A percentile compares a stretch with the other conserved stretches of the same genome.
phyloP scores from a whole-genome alignment of 2,113 vertebrate genomes.

The Phalacrocorax aristotelis region DNA sequence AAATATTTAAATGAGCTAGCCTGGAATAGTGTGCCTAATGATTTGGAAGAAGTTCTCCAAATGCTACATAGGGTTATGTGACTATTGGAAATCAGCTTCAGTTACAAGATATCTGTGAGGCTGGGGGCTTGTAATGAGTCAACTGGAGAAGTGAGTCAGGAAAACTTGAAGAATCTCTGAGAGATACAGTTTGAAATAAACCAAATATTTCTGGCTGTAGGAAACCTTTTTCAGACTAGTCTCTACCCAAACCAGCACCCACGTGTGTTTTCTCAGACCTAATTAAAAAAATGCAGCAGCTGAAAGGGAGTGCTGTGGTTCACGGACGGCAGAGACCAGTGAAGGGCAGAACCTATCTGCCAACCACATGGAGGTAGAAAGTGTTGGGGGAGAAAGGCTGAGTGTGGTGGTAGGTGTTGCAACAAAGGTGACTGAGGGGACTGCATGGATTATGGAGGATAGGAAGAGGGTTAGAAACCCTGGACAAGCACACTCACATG shows the following conservation, averaged over 20 bases:
- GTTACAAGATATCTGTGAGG: background rate
- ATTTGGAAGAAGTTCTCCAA: background rate
- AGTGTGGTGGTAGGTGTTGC: background rate
- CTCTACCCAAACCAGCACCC: background rate
- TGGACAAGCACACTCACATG: rapidly evolving
- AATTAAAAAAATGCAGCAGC: background rate
- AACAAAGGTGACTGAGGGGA: background rate
- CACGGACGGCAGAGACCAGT: background rate
- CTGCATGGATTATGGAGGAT: background rate
- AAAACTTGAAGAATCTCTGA: background rate
- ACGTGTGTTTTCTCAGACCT: background rate
- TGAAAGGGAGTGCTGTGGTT: background rate
- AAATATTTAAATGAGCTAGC: background rate
- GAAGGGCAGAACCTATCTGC: background rate
- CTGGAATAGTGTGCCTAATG: background rate
- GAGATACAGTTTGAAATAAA: background rate
- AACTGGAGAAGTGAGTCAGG: background rate
- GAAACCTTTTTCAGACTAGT: background rate
- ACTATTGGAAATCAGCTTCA: background rate
- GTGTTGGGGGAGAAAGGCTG: background rate
- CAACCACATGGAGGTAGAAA: background rate
- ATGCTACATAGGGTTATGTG: background rate
- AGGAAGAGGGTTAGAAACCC: background rate
- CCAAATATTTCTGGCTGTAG: background rate
- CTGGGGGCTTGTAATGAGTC: background rate